Base-by-base conservation (phyloP, 1,140 invertebrate genomes). In the Trichonephila inaurata region DNA sequence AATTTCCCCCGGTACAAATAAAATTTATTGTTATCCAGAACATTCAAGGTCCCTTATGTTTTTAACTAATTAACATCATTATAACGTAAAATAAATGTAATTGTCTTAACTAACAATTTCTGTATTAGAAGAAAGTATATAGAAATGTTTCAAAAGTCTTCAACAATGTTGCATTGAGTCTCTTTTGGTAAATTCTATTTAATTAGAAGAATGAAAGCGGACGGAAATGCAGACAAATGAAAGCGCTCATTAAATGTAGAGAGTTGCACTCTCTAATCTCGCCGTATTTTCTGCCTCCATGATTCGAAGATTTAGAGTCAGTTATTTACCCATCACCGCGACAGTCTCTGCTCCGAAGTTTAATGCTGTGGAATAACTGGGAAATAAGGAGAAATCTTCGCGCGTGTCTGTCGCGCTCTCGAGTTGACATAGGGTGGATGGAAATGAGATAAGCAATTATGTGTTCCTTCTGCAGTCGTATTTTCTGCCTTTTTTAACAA, bases 261-360 rank as follows among this genome's bases (percentile, higher is more conserved):
- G 72, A 77, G 28, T 4, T 8, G 2, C 14, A 1, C 28, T 18
- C 28, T 5, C 33, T 6, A 7, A 33, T 33, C 24, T 14, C 16
- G 44, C 19, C 19, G 51, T 5, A 83, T 83, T 58, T 83, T 60
- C 40, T 24, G 51, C 44, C 3, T 24, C 82, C 44, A 60, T 60
- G 82, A 83, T 51, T 83, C 82, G 40, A 14, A 83, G 82, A 83
- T 83, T 83, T 83, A 83, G 82, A 44, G 77, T 83, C 51, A 83
- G 44, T 83, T 83, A 83, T 83, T 83, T 58, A 60, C 82, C 82
- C 51, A 58, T 83, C 82, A 83, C 51, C n/a, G 82, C 44, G 40
- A 83, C 82, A n/a, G 51, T 8, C 72, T 77, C 28, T 28, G 16
- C 72, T 77, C 16, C 62, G 28, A 18, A 24, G 44, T 51, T 83